Conservation (phyloP, 2,888 invertebrate genomes). For the Nomada lathburiana region DNA sequence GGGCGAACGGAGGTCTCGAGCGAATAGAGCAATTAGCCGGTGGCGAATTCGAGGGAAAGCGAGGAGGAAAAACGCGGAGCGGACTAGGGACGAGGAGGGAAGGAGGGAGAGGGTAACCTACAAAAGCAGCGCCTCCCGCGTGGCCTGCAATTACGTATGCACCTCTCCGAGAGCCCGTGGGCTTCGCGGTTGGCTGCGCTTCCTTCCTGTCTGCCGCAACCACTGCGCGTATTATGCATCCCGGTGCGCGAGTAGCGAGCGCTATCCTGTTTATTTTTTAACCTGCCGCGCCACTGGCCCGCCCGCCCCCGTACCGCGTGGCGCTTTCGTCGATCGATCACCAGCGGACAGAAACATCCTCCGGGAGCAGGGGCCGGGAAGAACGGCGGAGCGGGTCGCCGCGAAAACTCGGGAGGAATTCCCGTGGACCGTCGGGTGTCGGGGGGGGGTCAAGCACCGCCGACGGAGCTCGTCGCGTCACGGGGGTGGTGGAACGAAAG, state of each 20-base stretch:
- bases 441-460: conserved; percentile 38
- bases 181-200: conserved; percentile 83
- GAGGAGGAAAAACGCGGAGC: neutral
- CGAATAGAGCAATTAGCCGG: conserved; percentile 13
- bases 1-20: neutral
- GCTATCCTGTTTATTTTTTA: conserved; percentile 66
- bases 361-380: conserved; percentile 3
- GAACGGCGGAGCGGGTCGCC: neutral
- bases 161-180: conserved; percentile 80
- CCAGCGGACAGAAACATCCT: conserved; percentile 52
- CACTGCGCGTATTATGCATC: conserved; percentile 74
- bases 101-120: conserved; percentile 48
- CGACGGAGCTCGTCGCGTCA: too few species aligned
- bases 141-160: conserved; percentile 82
- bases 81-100: neutral
- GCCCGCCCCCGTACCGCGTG: conserved; percentile 55
- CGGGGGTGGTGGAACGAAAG: too few species aligned
- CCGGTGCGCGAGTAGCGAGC: conserved; percentile 51
- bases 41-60: neutral
- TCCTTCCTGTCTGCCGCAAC: conserved; percentile 83
- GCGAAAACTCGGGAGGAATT: conserved; percentile 12
- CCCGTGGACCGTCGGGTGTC: conserved; percentile 1
- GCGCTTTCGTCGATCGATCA: conserved; percentile 46
- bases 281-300: neutral
- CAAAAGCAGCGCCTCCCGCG: conserved; percentile 76